A percentile compares a stretch with the other conserved stretches of the same genome.
Evolutionary conservation across 2,888 invertebrate genomes (phyloP).

Genomic region (Penaeus monodon): DNA sequence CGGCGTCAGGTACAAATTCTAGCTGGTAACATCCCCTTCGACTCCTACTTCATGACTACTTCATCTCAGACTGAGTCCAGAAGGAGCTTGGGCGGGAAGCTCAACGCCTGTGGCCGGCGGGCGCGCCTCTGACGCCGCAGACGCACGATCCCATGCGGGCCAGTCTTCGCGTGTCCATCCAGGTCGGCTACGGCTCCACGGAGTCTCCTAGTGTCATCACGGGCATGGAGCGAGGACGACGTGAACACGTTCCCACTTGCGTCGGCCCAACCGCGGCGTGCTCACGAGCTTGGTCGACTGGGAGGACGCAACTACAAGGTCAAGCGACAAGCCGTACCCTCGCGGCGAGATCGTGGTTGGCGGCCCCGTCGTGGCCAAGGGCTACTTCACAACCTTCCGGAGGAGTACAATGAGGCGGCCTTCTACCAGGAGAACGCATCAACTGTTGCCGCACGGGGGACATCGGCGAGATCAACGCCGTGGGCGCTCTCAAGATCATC

Average conservation of each 20-base stretch:
- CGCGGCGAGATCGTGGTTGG: constrained; percentile 86
- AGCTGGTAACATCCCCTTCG: constrained; percentile 62
- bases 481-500: constrained; percentile 95
- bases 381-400: constrained; percentile 92
- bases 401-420: constrained; percentile 89
- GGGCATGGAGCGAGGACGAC: constrained; percentile 73
- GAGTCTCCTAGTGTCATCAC: constrained; percentile 95
- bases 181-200: constrained; percentile 96
- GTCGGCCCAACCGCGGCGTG: constrained; percentile 89
- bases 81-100: constrained; percentile 87
- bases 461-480: constrained; percentile 91
- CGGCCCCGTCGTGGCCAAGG: constrained; percentile 79
- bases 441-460: constrained; percentile 98
- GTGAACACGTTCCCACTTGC: constrained; percentile 84
- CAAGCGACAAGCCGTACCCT: constrained; percentile 86
- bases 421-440: constrained; percentile 84
- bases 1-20: constrained; percentile 90
- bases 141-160: constrained; percentile 94
- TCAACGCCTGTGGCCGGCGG: constrained; percentile 94
- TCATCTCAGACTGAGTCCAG: constrained; percentile 77
- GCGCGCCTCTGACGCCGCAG: constrained; percentile 94
- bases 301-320: constrained; percentile 92
- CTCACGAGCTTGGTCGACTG: constrained; percentile 90
- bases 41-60: constrained; percentile 42
- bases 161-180: constrained; percentile 88